phyloP scores from a whole-genome alignment of 2,113 vertebrate species.

The Megaceryle torquata region DNA sequence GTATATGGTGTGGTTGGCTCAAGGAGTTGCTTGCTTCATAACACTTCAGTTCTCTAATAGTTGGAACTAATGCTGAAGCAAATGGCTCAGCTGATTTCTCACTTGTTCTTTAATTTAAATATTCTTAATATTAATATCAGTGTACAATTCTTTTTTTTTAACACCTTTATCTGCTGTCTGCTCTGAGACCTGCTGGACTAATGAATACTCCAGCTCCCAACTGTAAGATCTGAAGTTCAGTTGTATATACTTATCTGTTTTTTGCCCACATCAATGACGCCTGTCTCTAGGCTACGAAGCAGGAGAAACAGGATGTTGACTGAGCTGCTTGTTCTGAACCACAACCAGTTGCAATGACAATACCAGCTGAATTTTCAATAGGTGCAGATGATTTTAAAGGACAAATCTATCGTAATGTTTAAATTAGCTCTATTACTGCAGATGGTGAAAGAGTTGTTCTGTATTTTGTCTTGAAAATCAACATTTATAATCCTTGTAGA shows the following conservation, averaged over 20 bases:
- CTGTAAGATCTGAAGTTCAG: background rate
- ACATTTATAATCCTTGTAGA: background rate
- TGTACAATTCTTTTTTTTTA: rapidly evolving
- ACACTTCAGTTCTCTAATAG: background rate
- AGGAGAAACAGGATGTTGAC: background rate
- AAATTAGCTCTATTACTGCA: background rate
- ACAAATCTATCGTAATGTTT: background rate
- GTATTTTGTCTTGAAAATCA: background rate
- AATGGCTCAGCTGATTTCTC: background rate
- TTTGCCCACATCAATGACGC: background rate
- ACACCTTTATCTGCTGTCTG: background rate
- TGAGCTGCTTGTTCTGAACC: background rate
- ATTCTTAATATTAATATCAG: background rate
- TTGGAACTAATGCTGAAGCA: background rate
- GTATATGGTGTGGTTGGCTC: background rate
- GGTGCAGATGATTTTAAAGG: background rate
- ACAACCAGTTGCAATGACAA: background rate
- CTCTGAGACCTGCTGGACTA: background rate
- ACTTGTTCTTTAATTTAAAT: background rate
- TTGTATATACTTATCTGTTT: background rate
- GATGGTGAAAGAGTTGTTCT: background rate
- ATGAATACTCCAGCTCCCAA: background rate
- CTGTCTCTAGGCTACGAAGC: background rate
- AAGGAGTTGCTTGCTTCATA: rapidly evolving
- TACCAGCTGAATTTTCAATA: background rate